Evolutionary conservation across 92 coral and sea anemone genomes (phyloP).

Genomic region (Ricordea florida): DNA sequence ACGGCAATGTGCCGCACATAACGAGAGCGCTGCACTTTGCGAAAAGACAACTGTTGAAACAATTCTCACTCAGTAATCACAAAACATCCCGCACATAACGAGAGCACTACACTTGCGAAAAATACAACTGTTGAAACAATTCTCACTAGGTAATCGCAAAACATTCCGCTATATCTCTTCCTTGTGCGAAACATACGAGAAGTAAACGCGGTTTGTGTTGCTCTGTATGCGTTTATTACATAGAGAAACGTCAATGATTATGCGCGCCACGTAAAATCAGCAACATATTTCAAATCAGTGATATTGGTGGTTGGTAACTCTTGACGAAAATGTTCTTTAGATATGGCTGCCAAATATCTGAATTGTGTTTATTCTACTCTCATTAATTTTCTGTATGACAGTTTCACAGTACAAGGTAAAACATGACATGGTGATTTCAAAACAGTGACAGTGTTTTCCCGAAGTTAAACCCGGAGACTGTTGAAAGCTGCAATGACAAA

Average conservation of each 20-base stretch:
- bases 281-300: neutral
- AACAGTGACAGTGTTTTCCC: too few species aligned
- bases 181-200: neutral
- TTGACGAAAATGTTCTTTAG: too few species aligned
- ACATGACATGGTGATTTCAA: too few species aligned
- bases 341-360: too few species aligned
- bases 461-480: too few species aligned
- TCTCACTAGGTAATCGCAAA: neutral
- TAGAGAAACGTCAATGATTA: neutral
- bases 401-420: too few species aligned
- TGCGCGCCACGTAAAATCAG: neutral
- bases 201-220: neutral
- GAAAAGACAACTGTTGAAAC: neutral
- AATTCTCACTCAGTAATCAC: neutral
- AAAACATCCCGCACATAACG: neutral
- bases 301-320: too few species aligned
- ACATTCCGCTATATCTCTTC: too few species aligned
- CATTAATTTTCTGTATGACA: too few species aligned
- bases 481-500: too few species aligned
- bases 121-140: neutral
- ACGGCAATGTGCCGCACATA: constrained; percentile 19
- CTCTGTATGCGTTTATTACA: constrained; percentile 32
- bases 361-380: too few species aligned
- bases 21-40: neutral
- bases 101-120: too few species aligned